These are phyloP conservation scores for Hypothenemus hampei DNA, from an alignment of 1,140 invertebrate species.

Conservation along the genomic window DNA sequence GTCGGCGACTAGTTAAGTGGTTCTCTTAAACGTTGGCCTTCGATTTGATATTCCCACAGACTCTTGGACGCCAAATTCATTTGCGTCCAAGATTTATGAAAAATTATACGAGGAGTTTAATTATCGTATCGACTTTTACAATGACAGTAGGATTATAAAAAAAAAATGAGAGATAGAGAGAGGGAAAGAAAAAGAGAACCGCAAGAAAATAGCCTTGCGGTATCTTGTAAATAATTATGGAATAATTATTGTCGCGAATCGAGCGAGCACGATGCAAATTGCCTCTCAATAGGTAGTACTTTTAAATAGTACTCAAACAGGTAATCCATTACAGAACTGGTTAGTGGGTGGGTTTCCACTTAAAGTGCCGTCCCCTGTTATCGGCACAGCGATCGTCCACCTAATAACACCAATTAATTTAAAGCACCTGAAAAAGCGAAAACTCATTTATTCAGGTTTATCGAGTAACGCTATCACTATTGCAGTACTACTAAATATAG, in stretches of 20 bases:
- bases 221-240: background rate
- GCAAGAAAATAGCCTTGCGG: too few relatives aligned
- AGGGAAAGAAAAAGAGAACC: too few relatives aligned
- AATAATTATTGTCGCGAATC: constrained; percentile 2
- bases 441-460: constrained; percentile 22
- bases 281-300: constrained; percentile 2
- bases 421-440: constrained; percentile 18
- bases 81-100: too few relatives aligned
- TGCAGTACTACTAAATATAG: constrained; percentile 13
- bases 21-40: background rate
- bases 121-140: too few relatives aligned
- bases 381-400: constrained; percentile 18
- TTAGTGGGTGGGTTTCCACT: constrained; percentile 21
- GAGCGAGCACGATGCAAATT: constrained; percentile 1
- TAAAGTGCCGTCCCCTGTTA: constrained; percentile 18
- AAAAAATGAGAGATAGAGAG: too few relatives aligned
- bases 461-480: constrained; percentile 8
- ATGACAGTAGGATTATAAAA: too few relatives aligned
- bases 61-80: background rate
- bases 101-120: too few relatives aligned
- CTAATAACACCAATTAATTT: constrained; percentile 26
- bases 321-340: constrained; percentile 16
- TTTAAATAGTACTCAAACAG: constrained; percentile 11
- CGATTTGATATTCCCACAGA: background rate
- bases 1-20: too few relatives aligned